A percentile compares a stretch with the other conserved stretches of the same genome.
Evolutionary conservation across 1,140 invertebrate species (phyloP).

Genomic region (Eriocheir sinensis): DNA sequence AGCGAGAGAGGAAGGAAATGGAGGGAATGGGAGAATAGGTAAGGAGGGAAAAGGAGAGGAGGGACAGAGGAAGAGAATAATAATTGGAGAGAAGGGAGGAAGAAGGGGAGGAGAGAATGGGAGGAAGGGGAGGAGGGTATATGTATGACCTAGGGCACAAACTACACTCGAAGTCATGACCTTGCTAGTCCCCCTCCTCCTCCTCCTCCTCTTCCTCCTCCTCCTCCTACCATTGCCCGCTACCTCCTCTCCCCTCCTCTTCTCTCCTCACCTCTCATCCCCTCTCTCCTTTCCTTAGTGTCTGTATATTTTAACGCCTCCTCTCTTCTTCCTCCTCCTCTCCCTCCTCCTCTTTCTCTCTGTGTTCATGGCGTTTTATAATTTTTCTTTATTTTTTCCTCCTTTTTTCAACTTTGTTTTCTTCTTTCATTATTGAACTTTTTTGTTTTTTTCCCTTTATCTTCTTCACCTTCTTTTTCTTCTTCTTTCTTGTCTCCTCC

Average conservation of each 20-base stretch:
- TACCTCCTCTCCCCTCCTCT: neutral
- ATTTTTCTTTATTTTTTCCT: no score
- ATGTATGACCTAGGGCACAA: slow-evolving; percentile 8
- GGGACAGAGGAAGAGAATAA: neutral
- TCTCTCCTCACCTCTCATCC: no score
- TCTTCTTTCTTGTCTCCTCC: no score
- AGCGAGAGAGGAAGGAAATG: neutral
- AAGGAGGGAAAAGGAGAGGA: neutral
- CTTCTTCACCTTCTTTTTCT: no score
- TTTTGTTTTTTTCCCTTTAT: no score
- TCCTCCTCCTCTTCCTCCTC: neutral
- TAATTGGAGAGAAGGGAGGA: neutral
- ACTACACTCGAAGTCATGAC: neutral
- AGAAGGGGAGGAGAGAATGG: slow-evolving; percentile 1
- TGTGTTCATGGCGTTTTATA: neutral
- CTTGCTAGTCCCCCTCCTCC: neutral
- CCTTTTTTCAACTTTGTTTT: no score
- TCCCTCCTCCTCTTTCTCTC: neutral
- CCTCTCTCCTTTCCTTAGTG: neutral
- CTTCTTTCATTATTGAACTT: no score
- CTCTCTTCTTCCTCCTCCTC: neutral
- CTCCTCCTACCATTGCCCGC: neutral
- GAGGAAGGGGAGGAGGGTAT: neutral
- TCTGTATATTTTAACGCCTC: neutral
- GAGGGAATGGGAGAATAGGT: neutral